These are phyloP conservation scores for Syngnathus acus DNA, from an alignment of 2,797 vertebrate genomes.

Conservation along the genomic window DNA sequence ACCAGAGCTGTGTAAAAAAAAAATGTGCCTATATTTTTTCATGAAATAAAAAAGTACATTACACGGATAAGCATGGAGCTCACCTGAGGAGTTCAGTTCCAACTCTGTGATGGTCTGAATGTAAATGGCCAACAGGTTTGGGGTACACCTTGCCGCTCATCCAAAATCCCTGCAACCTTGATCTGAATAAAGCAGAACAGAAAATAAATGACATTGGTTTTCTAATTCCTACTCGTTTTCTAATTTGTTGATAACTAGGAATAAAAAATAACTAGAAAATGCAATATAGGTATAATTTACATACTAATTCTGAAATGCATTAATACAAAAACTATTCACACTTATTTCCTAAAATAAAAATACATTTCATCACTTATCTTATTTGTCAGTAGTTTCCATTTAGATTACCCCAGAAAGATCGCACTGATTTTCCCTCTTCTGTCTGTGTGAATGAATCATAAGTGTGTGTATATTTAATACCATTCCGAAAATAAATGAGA, in stretches of 20 bases:
- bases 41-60: not conserved
- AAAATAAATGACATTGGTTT: not conserved
- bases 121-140: not conserved
- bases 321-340: not conserved
- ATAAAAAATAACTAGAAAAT: not conserved
- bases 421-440: constrained; percentile 9
- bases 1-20: not conserved
- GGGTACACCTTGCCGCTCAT: too few species aligned
- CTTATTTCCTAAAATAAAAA: not conserved
- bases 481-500: constrained; percentile 46
- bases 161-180: not conserved
- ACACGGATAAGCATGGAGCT: not conserved
- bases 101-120: not conserved
- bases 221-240: not conserved
- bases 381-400: constrained; percentile 5
- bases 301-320: too few species aligned
- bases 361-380: not conserved
- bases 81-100: not conserved
- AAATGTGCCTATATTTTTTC: not conserved
- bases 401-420: constrained; percentile 19
- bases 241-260: too few species aligned
- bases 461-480: constrained; percentile 38
- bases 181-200: not conserved
- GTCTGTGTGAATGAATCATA: constrained; percentile 8
- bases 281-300: too few species aligned